A percentile compares a stretch with the other conserved stretches of the same genome.
These are phyloP conservation scores for Globicephala melas DNA, from an alignment of 2,113 vertebrate genomes.

Conservation along the genomic window DNA sequence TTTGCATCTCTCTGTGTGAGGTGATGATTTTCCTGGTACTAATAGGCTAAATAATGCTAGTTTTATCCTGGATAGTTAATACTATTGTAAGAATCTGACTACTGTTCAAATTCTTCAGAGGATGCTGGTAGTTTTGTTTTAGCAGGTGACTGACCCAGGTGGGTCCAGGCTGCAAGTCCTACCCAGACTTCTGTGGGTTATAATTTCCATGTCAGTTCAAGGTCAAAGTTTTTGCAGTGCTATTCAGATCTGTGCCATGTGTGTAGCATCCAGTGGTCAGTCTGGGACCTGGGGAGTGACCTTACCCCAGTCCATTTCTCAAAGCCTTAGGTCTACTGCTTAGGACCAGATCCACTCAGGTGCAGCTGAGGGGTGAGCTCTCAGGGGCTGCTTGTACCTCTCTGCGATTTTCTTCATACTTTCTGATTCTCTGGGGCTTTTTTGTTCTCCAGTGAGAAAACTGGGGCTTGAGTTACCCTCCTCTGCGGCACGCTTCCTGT, in stretches of 20 bases:
- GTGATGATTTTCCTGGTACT: background rate
- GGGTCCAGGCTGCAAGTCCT: background rate
- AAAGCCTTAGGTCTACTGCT: background rate
- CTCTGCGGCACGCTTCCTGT: no score
- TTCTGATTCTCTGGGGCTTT: background rate
- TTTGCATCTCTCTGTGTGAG: background rate
- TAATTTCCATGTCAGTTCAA: background rate
- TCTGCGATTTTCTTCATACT: background rate
- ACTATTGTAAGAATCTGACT: background rate
- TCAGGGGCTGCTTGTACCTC: background rate
- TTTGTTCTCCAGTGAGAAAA: background rate
- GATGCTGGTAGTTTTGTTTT: background rate
- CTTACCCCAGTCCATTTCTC: background rate
- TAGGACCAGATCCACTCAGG: background rate
- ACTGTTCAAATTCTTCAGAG: background rate
- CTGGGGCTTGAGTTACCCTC: background rate
- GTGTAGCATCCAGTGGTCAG: background rate
- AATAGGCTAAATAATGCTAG: background rate
- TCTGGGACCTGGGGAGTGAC: background rate
- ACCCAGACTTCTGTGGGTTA: background rate
- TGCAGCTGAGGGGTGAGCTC: background rate
- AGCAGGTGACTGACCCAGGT: background rate
- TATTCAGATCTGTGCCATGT: background rate
- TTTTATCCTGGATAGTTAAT: background rate
- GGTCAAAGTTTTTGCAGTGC: background rate